Evolutionary conservation across 1,140 invertebrate genomes (phyloP).

Genomic region (Odontomachus brunneus): DNA sequence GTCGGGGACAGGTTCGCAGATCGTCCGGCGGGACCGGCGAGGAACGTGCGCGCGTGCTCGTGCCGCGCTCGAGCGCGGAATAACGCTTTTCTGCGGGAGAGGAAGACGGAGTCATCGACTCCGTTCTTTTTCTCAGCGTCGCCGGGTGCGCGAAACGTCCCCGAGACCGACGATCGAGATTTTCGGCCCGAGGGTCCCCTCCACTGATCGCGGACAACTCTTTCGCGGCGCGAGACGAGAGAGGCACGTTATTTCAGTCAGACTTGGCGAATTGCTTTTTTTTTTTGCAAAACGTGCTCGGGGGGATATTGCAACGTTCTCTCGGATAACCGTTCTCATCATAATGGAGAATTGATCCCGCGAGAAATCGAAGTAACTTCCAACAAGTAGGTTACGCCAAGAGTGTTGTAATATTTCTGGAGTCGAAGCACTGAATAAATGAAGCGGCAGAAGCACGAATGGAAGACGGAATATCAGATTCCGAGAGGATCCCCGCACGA

Average conservation of each 20-base stretch:
- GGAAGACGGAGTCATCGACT: conserved; percentile 12
- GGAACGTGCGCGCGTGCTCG: conserved; percentile 40
- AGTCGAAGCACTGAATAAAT: conserved; percentile 36
- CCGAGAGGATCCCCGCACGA: no score
- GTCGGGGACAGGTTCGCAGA: conserved; percentile 49
- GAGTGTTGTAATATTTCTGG: conserved; percentile 33
- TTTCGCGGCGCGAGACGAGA: neutral
- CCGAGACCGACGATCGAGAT: neutral
- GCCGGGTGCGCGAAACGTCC: neutral
- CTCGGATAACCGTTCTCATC: neutral
- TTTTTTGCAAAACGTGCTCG: no score
- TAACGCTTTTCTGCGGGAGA: neutral
- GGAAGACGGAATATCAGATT: conserved; percentile 16
- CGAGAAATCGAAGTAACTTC: neutral
- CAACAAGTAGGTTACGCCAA: conserved; percentile 39
- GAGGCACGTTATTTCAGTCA: no score
- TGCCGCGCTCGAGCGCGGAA: conserved; percentile 1
- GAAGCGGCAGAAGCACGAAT: neutral
- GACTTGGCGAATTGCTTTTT: no score
- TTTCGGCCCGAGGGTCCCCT: neutral
- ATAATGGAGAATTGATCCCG: neutral
- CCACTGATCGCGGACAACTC: neutral
- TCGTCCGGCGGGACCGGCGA: conserved; percentile 53
- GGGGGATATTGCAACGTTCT: neutral
- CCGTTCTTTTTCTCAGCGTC: neutral